A percentile compares a stretch with the other conserved stretches of the same genome.
Evolutionary conservation across 2,888 invertebrate genomes (phyloP).

Genomic region (Andricus curvator): DNA sequence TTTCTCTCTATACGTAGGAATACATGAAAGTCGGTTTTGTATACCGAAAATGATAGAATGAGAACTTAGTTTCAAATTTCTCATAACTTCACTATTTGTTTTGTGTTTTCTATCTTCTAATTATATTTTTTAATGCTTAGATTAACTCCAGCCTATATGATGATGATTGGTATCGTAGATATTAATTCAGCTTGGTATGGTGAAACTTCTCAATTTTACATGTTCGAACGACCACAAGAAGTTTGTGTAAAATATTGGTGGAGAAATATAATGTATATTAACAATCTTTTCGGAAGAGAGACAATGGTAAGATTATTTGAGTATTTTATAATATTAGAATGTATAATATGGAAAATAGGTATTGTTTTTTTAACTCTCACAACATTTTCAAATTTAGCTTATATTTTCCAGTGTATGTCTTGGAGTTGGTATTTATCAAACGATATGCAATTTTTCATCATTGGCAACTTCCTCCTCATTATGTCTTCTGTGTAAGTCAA

Average conservation of each 20-base stretch:
- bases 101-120: background rate
- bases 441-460: constrained; percentile 79
- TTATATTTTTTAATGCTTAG: constrained; percentile 64
- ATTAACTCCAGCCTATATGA: constrained; percentile 78
- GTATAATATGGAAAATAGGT: background rate
- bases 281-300: constrained; percentile 77
- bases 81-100: background rate
- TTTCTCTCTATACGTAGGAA: no score
- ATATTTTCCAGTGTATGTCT: constrained; percentile 75
- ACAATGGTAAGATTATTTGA: constrained; percentile 71
- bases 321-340: no score
- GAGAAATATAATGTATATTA: constrained; percentile 80
- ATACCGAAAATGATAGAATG: background rate
- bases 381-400: background rate
- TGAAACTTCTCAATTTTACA: constrained; percentile 74
- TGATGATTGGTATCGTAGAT: constrained; percentile 76
- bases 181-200: constrained; percentile 75
- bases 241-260: constrained; percentile 80
- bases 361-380: constrained; percentile 22
- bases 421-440: constrained; percentile 80
- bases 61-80: background rate
- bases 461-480: constrained; percentile 74
- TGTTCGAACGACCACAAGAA: constrained; percentile 74
- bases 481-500: constrained; percentile 77
- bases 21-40: no score